Evolutionary conservation across 2,797 vertebrate genomes (phyloP).

Genomic region (Aldrovandia affinis): DNA sequence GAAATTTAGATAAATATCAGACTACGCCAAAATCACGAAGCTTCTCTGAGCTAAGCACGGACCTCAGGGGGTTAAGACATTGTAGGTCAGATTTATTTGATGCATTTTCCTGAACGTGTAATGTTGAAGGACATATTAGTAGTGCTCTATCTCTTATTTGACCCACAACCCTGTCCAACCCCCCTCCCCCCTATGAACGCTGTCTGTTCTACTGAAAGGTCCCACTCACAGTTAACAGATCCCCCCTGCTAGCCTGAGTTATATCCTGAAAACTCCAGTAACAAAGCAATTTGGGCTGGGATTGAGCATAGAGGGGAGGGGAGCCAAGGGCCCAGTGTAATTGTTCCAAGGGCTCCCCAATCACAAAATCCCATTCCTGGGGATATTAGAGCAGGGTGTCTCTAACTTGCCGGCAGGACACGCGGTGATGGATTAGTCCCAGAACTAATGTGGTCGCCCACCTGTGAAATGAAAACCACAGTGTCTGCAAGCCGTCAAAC

Average conservation of each 20-base stretch:
- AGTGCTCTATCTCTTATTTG: not conserved
- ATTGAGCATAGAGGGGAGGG: conserved; percentile 27
- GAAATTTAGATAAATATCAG: too few relatives aligned
- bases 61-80: too few relatives aligned
- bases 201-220: not conserved
- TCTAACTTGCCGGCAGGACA: conserved; percentile 42
- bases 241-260: conserved; percentile 31
- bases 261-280: conserved; percentile 41
- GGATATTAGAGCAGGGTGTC: conserved; percentile 46
- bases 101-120: too few relatives aligned
- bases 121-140: not conserved
- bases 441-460: conserved; percentile 70
- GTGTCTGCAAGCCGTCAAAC: conserved; percentile 10
- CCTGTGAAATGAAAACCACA: conserved; percentile 74
- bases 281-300: conserved; percentile 48
- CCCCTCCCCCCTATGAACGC: not conserved
- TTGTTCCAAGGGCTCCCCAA: conserved; percentile 40
- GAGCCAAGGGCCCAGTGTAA: conserved; percentile 30
- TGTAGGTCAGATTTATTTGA: too few relatives aligned
- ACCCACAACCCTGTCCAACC: not conserved
- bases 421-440: conserved; percentile 65
- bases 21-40: too few relatives aligned
- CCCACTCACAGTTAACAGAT: not conserved
- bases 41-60: too few relatives aligned
- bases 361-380: conserved; percentile 42